Conservation (phyloP, 1,140 invertebrate genomes). For the Homalodisca vitripennis region DNA sequence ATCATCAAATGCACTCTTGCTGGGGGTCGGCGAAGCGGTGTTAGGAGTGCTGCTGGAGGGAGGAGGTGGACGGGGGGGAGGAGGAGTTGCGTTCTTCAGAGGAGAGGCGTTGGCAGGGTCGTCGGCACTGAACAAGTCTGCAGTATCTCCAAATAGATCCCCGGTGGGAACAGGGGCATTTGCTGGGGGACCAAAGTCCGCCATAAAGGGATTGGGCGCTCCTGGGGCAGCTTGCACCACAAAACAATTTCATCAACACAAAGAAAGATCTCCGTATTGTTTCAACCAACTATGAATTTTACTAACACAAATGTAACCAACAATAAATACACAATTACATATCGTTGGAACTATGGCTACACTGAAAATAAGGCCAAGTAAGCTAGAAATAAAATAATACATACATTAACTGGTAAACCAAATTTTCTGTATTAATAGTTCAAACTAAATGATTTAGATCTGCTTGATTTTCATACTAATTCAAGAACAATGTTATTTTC, state of each 20-base stretch:
- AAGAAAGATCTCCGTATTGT: no score
- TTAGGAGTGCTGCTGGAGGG: slow-evolving; percentile 53
- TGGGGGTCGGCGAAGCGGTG: slow-evolving; percentile 46
- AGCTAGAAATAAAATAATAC: no score
- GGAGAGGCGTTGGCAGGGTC: slow-evolving; percentile 15
- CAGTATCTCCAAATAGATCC: slow-evolving; percentile 50
- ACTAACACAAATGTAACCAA: no score
- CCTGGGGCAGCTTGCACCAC: slow-evolving; percentile 45
- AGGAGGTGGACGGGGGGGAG: slow-evolving; percentile 54
- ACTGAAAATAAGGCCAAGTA: no score
- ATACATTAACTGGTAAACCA: no score
- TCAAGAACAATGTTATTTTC: no score
- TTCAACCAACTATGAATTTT: no score
- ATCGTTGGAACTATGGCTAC: no score
- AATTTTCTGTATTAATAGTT: no score
- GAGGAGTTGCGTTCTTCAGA: slow-evolving; percentile 35
- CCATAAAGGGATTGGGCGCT: slow-evolving; percentile 44
- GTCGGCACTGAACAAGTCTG: slow-evolving; percentile 39
- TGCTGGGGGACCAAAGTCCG: slow-evolving; percentile 33
- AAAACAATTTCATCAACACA: slow-evolving; percentile 22
- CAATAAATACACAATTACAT: no score
- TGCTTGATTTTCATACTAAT: no score
- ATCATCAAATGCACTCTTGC: slow-evolving; percentile 68
- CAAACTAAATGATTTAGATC: no score
- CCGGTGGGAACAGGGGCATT: slow-evolving; percentile 26